phyloP scores from a whole-genome alignment of 2,888 invertebrate species.

The Crocallis elinguaria region DNA sequence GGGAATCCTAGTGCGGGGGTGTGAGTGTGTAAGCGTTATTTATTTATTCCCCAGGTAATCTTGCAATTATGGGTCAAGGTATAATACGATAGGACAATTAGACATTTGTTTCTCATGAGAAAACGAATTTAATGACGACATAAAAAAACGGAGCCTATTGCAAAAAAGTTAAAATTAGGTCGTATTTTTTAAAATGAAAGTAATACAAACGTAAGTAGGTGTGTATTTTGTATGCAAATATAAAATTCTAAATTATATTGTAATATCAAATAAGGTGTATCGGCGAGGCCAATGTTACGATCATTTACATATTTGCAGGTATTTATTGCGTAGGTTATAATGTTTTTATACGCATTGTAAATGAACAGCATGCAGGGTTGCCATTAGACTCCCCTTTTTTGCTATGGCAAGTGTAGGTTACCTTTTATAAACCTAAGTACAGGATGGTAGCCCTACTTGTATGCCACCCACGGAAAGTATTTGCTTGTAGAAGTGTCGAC shows the following conservation, averaged over 20 bases:
- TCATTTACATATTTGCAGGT: conserved; percentile 40
- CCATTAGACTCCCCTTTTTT: too few species aligned
- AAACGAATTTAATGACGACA: too few species aligned
- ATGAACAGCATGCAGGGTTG: conserved; percentile 19
- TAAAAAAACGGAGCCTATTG: too few species aligned
- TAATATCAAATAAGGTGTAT: conserved; percentile 34
- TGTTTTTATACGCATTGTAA: conserved; percentile 36
- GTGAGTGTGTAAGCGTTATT: too few species aligned
- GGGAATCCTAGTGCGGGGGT: too few species aligned
- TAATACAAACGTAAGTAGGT: neutral
- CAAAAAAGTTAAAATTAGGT: too few species aligned
- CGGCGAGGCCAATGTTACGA: conserved; percentile 32
- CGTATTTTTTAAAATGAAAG: conserved; percentile 21
- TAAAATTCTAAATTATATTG: conserved; percentile 25
- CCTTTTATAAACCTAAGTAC: too few species aligned
- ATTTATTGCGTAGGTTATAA: conserved; percentile 39
- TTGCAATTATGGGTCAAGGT: too few species aligned
- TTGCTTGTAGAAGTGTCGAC: conserved; percentile 31
- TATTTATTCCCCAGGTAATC: too few species aligned
- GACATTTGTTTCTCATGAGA: too few species aligned
- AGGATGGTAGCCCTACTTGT: conserved; percentile 9
- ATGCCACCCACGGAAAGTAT: conserved; percentile 33
- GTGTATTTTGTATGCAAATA: conserved; percentile 20
- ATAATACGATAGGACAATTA: too few species aligned
- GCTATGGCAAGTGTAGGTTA: too few species aligned